Conservation (phyloP, 2,888 invertebrate species). For the Homarus gammarus region DNA sequence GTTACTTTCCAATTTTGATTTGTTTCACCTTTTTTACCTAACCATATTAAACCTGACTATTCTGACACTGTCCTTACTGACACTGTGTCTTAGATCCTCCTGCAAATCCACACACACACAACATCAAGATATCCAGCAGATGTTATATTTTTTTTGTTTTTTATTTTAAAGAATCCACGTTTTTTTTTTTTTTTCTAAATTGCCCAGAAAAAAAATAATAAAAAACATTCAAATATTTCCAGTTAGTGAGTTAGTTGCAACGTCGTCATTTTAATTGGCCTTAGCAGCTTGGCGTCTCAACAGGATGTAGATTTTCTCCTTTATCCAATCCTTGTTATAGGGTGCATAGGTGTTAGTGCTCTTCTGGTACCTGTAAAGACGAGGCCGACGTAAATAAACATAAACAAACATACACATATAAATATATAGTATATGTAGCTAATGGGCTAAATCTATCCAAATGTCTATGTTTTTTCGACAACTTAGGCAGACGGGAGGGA, state of each 20-base stretch:
- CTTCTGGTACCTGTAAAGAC: constrained; percentile 85
- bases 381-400: background rate
- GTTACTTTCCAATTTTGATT: no score
- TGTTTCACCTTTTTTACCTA: no score
- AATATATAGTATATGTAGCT: background rate
- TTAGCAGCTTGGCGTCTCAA: constrained; percentile 91
- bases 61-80: no score
- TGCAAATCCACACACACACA: background rate
- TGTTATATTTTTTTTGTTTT: background rate
- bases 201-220: background rate
- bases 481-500: no score
- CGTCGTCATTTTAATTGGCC: constrained; percentile 63
- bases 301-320: constrained; percentile 97
- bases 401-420: background rate
- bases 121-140: background rate
- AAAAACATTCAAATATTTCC: background rate
- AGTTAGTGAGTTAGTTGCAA: no score
- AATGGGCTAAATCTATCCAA: no score
- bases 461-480: no score
- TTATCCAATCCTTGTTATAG: constrained; percentile 99
- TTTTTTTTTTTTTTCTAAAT: background rate
- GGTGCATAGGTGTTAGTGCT: constrained; percentile 97
- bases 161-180: background rate
- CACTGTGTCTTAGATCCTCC: background rate
- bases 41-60: no score